phyloP scores from a whole-genome alignment of 2,797 vertebrate species.

The Hapalemur alaotrensis region DNA sequence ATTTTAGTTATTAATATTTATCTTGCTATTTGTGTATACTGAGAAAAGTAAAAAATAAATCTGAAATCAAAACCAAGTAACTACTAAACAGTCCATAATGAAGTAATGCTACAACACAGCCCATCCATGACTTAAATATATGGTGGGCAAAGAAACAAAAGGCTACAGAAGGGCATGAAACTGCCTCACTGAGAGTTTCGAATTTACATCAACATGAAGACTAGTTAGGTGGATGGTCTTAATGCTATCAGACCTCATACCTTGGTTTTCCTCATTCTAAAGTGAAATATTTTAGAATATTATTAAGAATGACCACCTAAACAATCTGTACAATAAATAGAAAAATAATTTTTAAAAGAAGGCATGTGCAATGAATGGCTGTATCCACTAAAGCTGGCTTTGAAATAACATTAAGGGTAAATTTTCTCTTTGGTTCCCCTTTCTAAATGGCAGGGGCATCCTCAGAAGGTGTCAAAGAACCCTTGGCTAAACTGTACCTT shows the following conservation, averaged over 20 bases:
- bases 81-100: neutral
- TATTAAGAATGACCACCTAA: neutral
- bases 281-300: neutral
- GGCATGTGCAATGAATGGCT: neutral
- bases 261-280: neutral
- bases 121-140: neutral
- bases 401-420: neutral
- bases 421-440: too few species aligned
- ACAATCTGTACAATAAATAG: neutral
- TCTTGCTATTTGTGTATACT: neutral
- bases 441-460: neutral
- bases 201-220: slow-evolving; percentile 31
- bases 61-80: slow-evolving; percentile 23
- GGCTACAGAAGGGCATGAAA: neutral
- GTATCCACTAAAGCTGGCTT: neutral
- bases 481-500: neutral
- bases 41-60: slow-evolving; percentile 6
- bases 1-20: neutral
- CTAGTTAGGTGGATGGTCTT: neutral
- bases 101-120: neutral
- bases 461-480: neutral
- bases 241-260: neutral
- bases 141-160: neutral
- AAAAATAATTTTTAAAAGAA: neutral
- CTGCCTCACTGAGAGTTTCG: neutral